These are phyloP conservation scores for Tetheella fluctuosa DNA, from an alignment of 2,888 invertebrate genomes.

Conservation along the genomic window DNA sequence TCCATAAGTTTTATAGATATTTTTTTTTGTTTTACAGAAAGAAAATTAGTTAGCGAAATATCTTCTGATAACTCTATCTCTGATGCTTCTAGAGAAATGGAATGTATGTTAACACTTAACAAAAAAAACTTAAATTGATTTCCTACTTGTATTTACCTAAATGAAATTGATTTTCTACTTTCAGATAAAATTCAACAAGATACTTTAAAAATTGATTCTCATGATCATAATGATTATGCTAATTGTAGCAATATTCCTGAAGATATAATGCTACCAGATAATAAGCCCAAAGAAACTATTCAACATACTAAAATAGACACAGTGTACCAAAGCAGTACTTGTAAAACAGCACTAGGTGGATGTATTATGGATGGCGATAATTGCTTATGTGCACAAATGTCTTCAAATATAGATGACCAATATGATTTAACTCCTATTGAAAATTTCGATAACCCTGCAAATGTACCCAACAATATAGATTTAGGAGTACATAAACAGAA, in stretches of 20 bases:
- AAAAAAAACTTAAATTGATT: not conserved
- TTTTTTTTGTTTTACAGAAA: slow-evolving; percentile 40
- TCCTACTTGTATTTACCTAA: no score
- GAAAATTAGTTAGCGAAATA: slow-evolving; percentile 46
- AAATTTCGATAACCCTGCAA: slow-evolving; percentile 21
- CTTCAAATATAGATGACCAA: slow-evolving; percentile 34
- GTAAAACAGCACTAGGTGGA: slow-evolving; percentile 53
- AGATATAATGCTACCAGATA: not conserved
- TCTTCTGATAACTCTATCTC: slow-evolving; percentile 45
- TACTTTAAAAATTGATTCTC: not conserved
- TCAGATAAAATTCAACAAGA: not conserved
- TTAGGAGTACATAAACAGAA: slow-evolving; percentile 20
- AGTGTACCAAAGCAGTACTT: slow-evolving; percentile 35
- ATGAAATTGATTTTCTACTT: not conserved
- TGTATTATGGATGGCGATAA: slow-evolving; percentile 53
- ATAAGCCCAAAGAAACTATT: slow-evolving; percentile 13
- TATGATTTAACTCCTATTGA: slow-evolving; percentile 39
- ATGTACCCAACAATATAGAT: slow-evolving; percentile 20
- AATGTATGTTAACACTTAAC: not conserved
- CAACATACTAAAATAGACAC: slow-evolving; percentile 28
- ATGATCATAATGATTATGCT: not conserved
- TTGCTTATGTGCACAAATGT: slow-evolving; percentile 61
- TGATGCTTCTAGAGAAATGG: slow-evolving; percentile 30
- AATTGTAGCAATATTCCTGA: not conserved
- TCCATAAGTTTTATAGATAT: slow-evolving; percentile 13